phyloP scores from a whole-genome alignment of 2,888 invertebrate species.

The Dinocampus coccinellae region DNA sequence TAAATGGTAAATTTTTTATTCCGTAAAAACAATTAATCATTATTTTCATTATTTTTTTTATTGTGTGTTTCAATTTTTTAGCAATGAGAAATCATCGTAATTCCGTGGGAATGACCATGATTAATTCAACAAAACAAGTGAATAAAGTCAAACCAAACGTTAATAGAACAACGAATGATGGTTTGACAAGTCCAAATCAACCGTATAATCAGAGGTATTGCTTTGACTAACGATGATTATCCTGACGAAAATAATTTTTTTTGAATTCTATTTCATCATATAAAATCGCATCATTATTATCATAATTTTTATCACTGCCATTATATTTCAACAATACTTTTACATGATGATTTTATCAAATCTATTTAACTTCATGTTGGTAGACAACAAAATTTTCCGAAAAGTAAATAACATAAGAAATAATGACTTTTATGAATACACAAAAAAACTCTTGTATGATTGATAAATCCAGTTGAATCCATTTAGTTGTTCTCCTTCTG shows the following conservation, averaged over 20 bases:
- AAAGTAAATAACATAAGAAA: too few relatives aligned
- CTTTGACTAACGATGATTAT: constrained; percentile 8
- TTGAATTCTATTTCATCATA: not conserved
- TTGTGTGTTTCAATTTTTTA: constrained; percentile 64
- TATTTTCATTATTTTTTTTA: not conserved
- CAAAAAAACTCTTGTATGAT: too few relatives aligned
- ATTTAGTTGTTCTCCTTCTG: too few relatives aligned
- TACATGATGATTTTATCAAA: not conserved
- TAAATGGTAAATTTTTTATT: constrained; percentile 62
- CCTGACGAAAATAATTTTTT: constrained; percentile 6
- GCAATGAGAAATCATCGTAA: constrained; percentile 86
- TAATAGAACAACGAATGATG: constrained; percentile 82
- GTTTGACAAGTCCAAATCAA: constrained; percentile 76
- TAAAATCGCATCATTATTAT: not conserved
- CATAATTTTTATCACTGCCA: constrained; percentile 19
- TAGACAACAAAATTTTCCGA: too few relatives aligned
- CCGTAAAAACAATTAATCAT: not conserved
- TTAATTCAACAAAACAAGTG: constrained; percentile 86
- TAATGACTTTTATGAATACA: too few relatives aligned
- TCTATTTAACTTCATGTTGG: too few relatives aligned
- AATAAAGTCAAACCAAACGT: constrained; percentile 92
- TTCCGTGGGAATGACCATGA: constrained; percentile 78
- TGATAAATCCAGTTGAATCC: too few relatives aligned
- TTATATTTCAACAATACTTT: not conserved
- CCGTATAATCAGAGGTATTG: constrained; percentile 77